Evolutionary conservation across 2,888 invertebrate genomes (phyloP).

Genomic region (Coecobrya sp.): DNA sequence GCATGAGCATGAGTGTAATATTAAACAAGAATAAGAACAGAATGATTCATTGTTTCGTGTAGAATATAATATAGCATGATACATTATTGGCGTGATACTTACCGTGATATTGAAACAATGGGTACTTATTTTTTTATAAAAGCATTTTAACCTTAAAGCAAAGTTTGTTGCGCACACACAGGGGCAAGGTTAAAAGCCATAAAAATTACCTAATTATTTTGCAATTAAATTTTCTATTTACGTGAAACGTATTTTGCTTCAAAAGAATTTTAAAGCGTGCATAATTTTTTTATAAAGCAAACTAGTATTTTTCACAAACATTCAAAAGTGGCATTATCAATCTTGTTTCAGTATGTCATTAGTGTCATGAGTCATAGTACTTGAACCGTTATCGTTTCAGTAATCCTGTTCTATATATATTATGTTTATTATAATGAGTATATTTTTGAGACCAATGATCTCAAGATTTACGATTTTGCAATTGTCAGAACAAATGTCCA

Average conservation of each 20-base stretch:
- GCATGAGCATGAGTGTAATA: not conserved
- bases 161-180: not conserved
- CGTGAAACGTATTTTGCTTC: not conserved
- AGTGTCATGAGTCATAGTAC: no score
- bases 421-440: no score
- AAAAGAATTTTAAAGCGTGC: not conserved
- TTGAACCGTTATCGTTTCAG: no score
- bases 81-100: constrained; percentile 38
- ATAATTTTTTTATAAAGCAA: no score
- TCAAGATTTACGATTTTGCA: no score
- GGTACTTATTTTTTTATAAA: not conserved
- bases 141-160: constrained; percentile 25
- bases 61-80: not conserved
- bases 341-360: no score
- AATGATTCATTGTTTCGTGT: constrained; percentile 32
- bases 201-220: not conserved
- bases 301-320: no score
- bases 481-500: no score
- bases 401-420: no score
- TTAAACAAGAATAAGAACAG: not conserved
- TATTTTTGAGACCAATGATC: no score
- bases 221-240: not conserved
- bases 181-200: not conserved
- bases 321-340: no score
- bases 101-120: constrained; percentile 50